phyloP scores from a whole-genome alignment of 2,113 vertebrate genomes.

The Rhinichthys klamathensis region DNA sequence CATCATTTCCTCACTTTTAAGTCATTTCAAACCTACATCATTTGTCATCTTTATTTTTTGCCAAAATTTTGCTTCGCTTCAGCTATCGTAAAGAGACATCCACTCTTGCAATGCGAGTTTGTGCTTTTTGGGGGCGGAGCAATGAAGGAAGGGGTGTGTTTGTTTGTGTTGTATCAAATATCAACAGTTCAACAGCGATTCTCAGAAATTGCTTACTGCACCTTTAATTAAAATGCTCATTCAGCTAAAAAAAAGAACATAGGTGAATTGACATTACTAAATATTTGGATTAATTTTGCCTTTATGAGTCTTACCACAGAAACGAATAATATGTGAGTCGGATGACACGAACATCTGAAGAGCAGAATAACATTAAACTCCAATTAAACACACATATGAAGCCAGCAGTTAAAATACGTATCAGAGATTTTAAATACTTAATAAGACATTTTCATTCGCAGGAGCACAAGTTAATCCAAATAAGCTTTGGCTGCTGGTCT shows the following conservation, averaged over 20 bases:
- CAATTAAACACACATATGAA: background rate
- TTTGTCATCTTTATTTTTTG: too few relatives aligned
- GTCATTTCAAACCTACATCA: background rate
- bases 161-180: too few relatives aligned
- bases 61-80: too few relatives aligned
- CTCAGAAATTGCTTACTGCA: too few relatives aligned
- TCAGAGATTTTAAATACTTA: constrained; percentile 14
- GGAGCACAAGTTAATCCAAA: constrained; percentile 20
- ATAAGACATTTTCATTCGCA: background rate
- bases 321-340: background rate
- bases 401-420: background rate
- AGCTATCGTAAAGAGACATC: too few relatives aligned
- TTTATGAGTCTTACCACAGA: background rate
- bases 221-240: background rate
- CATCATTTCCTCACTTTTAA: background rate
- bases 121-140: too few relatives aligned
- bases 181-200: too few relatives aligned
- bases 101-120: too few relatives aligned
- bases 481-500: background rate
- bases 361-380: background rate
- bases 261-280: background rate
- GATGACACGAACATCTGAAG: background rate
- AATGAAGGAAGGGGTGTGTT: too few relatives aligned
- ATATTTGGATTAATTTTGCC: background rate
- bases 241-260: background rate